Base-by-base conservation (phyloP, 1,140 invertebrate genomes). In the Helicoverpa armigera region DNA sequence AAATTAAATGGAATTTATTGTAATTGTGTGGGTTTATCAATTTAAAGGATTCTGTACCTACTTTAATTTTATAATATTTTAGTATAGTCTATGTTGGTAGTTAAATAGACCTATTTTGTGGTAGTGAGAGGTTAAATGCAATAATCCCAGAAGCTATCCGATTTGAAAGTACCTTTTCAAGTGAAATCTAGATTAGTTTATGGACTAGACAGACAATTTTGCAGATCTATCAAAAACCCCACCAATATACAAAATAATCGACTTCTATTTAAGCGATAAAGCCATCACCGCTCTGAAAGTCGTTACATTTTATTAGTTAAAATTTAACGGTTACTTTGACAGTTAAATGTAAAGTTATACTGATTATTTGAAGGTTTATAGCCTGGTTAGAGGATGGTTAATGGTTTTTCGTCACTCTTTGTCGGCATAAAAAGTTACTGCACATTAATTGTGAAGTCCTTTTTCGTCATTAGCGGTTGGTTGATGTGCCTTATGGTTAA, bases 241-340 rank as follows among this genome's bases (percentile, higher is more conserved):
- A 43, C 7, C 2, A 0, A 5, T 43, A 9, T 43, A 43, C 35
- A 7, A 43, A 43, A 43, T 43, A 9, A 7, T 43, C 35, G 35
- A 43, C 35, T 9, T 43, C 13, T 12, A 3, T 10, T 23, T 14
- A 13, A 51, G 48, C 65, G 5, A 58, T 50, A 75, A 75, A 60
- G 12, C n/a, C 51, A 16, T 23, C n/a, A 50, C 56, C 9, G 29
- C 35, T 43, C 35, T 61, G 4, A 14, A 16, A 10, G 53, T 43
- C 14, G 23, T 58, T 16, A 48, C 10, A 23, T 60, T 75, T 75
- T 75, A 69, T 48, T 54, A 54, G 69, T 72, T 29, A 12, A n/a
- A 35, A n/a, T 74, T 48, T 61, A 58, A 61, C 35, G 43, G 7
- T 31, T 14, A 50, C 14, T 75, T 60, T 50, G 48, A 51, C 10